Evolutionary conservation across 2,797 vertebrate genomes (phyloP).

Genomic region (Columba guinea): DNA sequence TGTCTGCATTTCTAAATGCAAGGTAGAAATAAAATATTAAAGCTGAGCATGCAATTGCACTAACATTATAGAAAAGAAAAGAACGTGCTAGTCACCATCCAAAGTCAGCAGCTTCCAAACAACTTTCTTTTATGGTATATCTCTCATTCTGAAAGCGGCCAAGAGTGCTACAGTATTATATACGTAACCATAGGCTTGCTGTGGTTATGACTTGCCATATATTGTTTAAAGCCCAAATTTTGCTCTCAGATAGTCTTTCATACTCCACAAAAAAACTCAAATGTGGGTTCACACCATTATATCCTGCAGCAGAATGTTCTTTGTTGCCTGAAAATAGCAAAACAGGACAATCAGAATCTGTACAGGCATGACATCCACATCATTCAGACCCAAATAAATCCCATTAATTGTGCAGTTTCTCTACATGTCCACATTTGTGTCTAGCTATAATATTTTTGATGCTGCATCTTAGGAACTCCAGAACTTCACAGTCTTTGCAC

Average conservation of each 20-base stretch:
- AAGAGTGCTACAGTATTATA: background rate
- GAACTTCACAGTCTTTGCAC: background rate
- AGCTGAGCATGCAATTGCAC: background rate
- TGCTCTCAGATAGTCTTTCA: conserved; percentile 4
- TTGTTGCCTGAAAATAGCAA: conserved; percentile 15
- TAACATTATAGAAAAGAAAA: background rate
- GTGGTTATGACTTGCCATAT: conserved; percentile 24
- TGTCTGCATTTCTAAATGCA: background rate
- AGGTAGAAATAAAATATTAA: conserved; percentile 2
- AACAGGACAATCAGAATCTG: background rate
- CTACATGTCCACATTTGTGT: background rate
- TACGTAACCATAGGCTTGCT: conserved; percentile 4
- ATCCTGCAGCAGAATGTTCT: background rate
- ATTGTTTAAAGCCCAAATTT: conserved; percentile 47
- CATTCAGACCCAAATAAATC: conserved; percentile 23
- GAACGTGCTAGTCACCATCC: background rate
- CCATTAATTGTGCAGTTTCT: background rate
- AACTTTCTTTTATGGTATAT: conserved; percentile 12
- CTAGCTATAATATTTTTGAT: background rate
- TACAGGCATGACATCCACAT: background rate
- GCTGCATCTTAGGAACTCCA: background rate
- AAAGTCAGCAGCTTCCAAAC: conserved; percentile 20
- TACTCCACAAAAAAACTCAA: background rate
- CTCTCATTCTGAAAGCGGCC: conserved; percentile 7
- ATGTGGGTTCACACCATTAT: background rate